phyloP scores from a whole-genome alignment of 2,888 invertebrate species.

The Amaurobius ferox region DNA sequence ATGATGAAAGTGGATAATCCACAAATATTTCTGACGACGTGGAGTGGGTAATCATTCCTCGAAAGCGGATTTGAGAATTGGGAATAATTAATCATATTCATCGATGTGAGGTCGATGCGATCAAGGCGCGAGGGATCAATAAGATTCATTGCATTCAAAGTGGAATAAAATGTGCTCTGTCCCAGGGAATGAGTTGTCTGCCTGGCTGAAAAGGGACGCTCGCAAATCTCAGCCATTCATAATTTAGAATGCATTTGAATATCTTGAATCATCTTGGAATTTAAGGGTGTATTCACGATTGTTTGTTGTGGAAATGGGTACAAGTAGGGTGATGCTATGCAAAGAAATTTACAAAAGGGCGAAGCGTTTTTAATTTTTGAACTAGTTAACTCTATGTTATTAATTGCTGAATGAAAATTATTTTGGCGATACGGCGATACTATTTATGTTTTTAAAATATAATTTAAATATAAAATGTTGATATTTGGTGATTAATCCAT shows the following conservation, averaged over 20 bases:
- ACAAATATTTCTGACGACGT: not conserved
- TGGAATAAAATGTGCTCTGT: conserved; percentile 7
- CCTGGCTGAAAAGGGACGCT: not conserved
- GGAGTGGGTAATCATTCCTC: not conserved
- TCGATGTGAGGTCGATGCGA: not conserved
- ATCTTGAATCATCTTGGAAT: not conserved
- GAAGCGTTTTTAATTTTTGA: too few species aligned
- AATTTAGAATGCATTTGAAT: not conserved
- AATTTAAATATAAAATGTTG: too few species aligned
- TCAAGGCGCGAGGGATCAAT: conserved; percentile 6
- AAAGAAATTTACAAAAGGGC: too few species aligned
- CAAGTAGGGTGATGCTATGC: too few species aligned
- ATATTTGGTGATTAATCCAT: too few species aligned
- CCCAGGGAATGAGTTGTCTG: not conserved
- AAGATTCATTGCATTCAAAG: not conserved
- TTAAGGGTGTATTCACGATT: not conserved
- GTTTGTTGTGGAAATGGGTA: too few species aligned
- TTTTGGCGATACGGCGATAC: too few species aligned
- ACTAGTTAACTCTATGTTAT: too few species aligned
- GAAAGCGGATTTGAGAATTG: not conserved
- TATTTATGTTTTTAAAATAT: too few species aligned
- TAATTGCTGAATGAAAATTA: too few species aligned
- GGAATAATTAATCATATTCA: conserved; percentile 14
- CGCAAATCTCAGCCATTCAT: not conserved
- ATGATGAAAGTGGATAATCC: too few species aligned